Evolutionary conservation across 2,113 vertebrate genomes (phyloP).

Genomic region (Boleophthalmus pectinirostris): DNA sequence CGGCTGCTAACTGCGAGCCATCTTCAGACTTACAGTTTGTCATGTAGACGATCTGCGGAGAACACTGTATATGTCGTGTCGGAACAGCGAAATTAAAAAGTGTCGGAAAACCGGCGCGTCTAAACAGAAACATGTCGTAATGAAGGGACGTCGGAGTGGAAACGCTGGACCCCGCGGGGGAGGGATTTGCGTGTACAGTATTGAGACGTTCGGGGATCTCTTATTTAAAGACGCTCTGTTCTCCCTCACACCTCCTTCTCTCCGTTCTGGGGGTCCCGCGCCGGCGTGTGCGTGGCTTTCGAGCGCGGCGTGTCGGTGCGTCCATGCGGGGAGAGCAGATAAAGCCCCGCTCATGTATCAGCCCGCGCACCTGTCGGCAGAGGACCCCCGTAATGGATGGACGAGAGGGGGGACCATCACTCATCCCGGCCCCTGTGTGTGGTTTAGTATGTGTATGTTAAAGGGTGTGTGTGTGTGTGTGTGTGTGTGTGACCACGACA

Average conservation of each 20-base stretch:
- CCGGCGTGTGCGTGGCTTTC: not conserved
- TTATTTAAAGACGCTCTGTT: too few species aligned
- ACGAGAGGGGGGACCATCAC: constrained; percentile 62
- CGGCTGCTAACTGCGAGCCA: too few species aligned
- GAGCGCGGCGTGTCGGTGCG: constrained; percentile 38
- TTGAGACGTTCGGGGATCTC: too few species aligned
- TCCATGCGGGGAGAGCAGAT: constrained; percentile 63
- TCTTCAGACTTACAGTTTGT: too few species aligned
- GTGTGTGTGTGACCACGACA: constrained; percentile 61
- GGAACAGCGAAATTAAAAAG: too few species aligned
- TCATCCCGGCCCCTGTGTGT: constrained; percentile 43
- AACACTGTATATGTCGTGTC: too few species aligned
- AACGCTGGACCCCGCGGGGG: too few species aligned
- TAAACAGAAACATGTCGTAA: too few species aligned
- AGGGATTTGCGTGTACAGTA: too few species aligned
- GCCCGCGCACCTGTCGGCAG: constrained; percentile 73
- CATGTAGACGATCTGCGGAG: too few species aligned
- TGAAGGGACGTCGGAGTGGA: too few species aligned
- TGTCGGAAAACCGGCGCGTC: too few species aligned
- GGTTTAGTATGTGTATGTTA: constrained; percentile 11
- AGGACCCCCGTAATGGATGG: constrained; percentile 67
- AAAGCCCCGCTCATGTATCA: constrained; percentile 74
- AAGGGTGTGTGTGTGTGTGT: constrained; percentile 19
- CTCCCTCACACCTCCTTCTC: not conserved
- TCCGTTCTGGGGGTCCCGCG: constrained; percentile 12